Conservation (phyloP, 2,113 vertebrate species). For the Vicugna pacos region DNA sequence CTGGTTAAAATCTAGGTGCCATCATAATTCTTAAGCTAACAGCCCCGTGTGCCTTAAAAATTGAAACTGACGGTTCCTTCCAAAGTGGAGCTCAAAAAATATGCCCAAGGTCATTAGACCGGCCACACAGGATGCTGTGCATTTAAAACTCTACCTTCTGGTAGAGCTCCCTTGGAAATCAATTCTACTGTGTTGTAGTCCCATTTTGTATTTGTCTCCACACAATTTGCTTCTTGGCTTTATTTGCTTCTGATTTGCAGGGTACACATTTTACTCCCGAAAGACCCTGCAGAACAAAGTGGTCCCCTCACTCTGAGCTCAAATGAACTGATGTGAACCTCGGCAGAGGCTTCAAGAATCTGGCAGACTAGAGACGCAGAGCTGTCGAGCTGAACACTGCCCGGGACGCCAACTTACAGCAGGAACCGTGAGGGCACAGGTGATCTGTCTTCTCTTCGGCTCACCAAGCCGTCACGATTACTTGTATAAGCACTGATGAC, state of each 20-base stretch:
- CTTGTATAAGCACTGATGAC: background rate
- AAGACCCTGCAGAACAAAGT: background rate
- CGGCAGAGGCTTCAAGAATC: background rate
- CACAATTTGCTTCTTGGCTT: background rate
- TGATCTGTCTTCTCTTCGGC: background rate
- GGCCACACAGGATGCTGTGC: background rate
- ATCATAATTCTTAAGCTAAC: slow-evolving; percentile 8
- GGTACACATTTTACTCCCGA: background rate
- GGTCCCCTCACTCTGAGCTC: background rate
- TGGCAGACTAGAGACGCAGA: background rate
- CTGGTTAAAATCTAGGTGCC: slow-evolving; percentile 9
- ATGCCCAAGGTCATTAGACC: background rate
- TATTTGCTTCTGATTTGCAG: background rate
- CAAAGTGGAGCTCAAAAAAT: background rate
- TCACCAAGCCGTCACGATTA: background rate
- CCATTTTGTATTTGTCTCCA: background rate
- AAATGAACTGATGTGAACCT: background rate
- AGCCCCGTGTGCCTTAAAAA: background rate
- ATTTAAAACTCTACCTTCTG: no score
- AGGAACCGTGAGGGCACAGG: background rate
- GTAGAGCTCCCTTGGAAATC: background rate
- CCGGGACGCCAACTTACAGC: background rate
- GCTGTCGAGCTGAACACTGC: background rate
- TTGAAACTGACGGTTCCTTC: background rate
- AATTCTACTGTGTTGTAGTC: background rate